These are phyloP conservation scores for Dunckerocampus dactyliophorus DNA, from an alignment of 2,113 vertebrate species.

Conservation along the genomic window DNA sequence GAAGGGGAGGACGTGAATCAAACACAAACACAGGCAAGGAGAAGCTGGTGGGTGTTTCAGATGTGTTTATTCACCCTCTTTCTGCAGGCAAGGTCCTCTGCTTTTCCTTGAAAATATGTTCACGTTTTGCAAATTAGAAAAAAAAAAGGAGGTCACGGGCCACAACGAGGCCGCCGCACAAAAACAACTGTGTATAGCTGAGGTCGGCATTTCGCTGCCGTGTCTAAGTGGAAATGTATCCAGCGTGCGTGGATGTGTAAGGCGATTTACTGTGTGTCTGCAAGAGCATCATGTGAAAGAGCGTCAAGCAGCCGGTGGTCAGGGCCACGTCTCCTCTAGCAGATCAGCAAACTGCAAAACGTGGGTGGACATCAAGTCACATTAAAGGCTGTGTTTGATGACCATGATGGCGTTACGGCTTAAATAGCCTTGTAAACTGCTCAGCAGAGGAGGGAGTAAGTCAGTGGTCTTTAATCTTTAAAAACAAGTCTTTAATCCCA, in stretches of 20 bases:
- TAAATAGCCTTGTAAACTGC: slow-evolving; percentile 10
- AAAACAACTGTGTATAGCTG: slow-evolving; percentile 56
- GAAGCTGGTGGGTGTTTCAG: slow-evolving; percentile 9
- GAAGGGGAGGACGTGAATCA: slow-evolving; percentile 15
- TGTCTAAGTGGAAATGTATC: slow-evolving; percentile 43
- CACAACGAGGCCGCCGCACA: slow-evolving; percentile 36
- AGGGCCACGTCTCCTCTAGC: slow-evolving; percentile 46
- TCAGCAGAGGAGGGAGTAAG: background rate
- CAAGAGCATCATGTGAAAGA: slow-evolving; percentile 43
- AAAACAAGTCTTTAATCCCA: too few species aligned
- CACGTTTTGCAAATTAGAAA: slow-evolving; percentile 43
- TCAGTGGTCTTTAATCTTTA: too few species aligned
- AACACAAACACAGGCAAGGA: slow-evolving; percentile 11
- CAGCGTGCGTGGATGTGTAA: slow-evolving; percentile 51
- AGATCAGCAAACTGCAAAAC: slow-evolving; percentile 14
- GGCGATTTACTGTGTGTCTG: slow-evolving; percentile 37
- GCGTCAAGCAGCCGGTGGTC: slow-evolving; percentile 58
- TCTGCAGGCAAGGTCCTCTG: slow-evolving; percentile 18
- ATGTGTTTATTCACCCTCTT: slow-evolving; percentile 49
- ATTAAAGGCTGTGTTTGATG: slow-evolving; percentile 14
- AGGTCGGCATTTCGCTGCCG: slow-evolving; percentile 39
- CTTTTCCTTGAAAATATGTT: slow-evolving; percentile 48
- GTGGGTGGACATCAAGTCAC: slow-evolving; percentile 4
- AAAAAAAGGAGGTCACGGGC: slow-evolving; percentile 37
- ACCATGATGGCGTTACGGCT: slow-evolving; percentile 17